phyloP scores from a whole-genome alignment of 2,888 invertebrate species.

The Hirtodrosophila duncani region DNA sequence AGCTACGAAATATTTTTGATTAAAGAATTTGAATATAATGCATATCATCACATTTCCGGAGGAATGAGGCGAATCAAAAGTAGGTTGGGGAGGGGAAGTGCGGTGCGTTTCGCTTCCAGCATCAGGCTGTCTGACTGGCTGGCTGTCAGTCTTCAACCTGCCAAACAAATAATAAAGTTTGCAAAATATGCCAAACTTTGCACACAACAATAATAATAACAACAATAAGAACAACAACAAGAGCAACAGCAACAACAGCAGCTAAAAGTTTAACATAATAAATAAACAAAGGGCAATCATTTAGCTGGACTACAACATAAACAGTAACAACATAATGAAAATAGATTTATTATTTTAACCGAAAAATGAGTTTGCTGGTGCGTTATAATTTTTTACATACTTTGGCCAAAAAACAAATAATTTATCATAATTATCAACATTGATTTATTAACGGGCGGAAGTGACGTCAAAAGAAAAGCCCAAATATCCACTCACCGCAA shows the following conservation, averaged over 20 bases:
- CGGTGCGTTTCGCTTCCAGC: conserved; percentile 11
- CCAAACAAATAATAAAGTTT: conserved; percentile 73
- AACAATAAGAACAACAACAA: conserved; percentile 8
- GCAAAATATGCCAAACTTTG: conserved; percentile 73
- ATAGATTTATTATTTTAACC: conserved; percentile 53
- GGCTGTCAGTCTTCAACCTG: conserved; percentile 15
- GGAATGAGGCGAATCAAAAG: background rate
- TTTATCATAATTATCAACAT: conserved; percentile 58
- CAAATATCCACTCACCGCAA: too few species aligned
- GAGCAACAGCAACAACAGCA: conserved; percentile 7
- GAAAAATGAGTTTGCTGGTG: background rate
- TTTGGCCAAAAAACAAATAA: conserved; percentile 33
- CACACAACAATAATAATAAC: conserved; percentile 38
- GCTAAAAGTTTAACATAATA: conserved; percentile 62
- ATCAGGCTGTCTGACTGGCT: background rate
- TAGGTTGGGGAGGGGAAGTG: too few species aligned
- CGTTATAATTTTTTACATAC: conserved; percentile 5
- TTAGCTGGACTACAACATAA: conserved; percentile 26
- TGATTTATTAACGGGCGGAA: conserved; percentile 56
- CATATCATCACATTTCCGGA: conserved; percentile 16
- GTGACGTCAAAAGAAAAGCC: background rate
- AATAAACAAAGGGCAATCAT: conserved; percentile 56
- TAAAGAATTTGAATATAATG: conserved; percentile 60
- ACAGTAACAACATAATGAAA: conserved; percentile 49
- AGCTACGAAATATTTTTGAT: conserved; percentile 1